Conservation (phyloP, 1,140 invertebrate genomes). For the Lepidostoma basale region DNA sequence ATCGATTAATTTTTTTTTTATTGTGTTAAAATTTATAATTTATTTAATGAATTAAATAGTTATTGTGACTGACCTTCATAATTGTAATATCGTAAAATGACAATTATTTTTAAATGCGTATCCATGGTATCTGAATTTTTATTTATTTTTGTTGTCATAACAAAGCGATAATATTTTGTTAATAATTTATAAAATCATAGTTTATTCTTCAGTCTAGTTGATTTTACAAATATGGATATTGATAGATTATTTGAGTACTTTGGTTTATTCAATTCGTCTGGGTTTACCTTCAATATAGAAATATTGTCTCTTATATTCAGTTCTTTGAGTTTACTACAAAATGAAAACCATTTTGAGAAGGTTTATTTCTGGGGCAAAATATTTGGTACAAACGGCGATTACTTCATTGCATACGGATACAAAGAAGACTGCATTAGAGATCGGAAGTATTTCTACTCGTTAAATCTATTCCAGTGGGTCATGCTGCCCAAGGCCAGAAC, state of each 20-base stretch:
- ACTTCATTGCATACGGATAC: conserved; percentile 76
- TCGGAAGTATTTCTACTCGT: conserved; percentile 73
- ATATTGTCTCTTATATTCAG: conserved; percentile 69
- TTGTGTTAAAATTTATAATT: too few species aligned
- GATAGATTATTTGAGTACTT: conserved; percentile 14
- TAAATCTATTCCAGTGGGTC: conserved; percentile 71
- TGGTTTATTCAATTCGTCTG: conserved; percentile 53
- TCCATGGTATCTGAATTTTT: too few species aligned
- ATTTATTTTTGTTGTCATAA: too few species aligned
- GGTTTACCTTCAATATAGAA: conserved; percentile 69
- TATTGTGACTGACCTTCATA: too few species aligned
- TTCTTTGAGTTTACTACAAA: conserved; percentile 71
- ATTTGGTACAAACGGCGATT: conserved; percentile 69
- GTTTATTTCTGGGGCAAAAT: conserved; percentile 79
- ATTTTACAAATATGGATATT: too few species aligned
- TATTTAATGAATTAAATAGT: too few species aligned
- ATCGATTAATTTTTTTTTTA: too few species aligned
- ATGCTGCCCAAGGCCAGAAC: conserved; percentile 67
- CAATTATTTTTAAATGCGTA: too few species aligned
- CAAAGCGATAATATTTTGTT: too few species aligned
- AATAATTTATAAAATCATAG: too few species aligned
- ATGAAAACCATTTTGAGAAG: conserved; percentile 76
- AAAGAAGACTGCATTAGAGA: conserved; percentile 68
- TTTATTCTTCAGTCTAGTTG: too few species aligned
- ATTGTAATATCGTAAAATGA: too few species aligned